These are phyloP conservation scores for Sparus aurata DNA, from an alignment of 2,797 vertebrate genomes.

Conservation along the genomic window DNA sequence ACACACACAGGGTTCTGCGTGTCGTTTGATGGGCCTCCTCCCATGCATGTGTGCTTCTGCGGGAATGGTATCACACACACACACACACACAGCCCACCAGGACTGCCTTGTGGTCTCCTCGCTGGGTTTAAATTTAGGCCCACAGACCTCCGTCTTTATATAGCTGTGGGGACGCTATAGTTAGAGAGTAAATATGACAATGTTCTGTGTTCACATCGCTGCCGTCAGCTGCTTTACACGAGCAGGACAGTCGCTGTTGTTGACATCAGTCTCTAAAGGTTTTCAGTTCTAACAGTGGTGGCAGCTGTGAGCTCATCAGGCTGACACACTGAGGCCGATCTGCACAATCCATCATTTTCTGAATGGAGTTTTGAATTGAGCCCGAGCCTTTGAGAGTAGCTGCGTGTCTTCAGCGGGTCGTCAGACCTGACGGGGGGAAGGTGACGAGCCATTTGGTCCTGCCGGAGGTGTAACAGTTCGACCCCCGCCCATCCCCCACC, in stretches of 20 bases:
- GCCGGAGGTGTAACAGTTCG: slow-evolving; percentile 26
- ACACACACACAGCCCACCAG: slow-evolving; percentile 24
- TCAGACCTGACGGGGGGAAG: background rate
- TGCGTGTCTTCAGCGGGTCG: too few species aligned
- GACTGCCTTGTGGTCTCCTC: slow-evolving; percentile 37
- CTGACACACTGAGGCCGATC: too few species aligned
- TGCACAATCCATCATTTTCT: too few species aligned
- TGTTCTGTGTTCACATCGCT: background rate
- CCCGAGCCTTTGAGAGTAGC: too few species aligned
- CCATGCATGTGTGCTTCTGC: slow-evolving; percentile 26
- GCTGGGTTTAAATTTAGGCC: slow-evolving; percentile 56
- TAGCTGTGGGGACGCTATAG: slow-evolving; percentile 37
- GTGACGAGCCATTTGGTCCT: slow-evolving; percentile 34
- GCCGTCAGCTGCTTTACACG: slow-evolving; percentile 9
- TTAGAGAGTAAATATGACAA: slow-evolving; percentile 50
- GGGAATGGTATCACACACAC: slow-evolving; percentile 12
- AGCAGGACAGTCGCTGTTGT: background rate
- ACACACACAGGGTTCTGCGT: slow-evolving; percentile 19
- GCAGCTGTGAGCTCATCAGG: too few species aligned
- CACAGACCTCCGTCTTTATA: slow-evolving; percentile 31
- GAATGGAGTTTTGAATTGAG: too few species aligned
- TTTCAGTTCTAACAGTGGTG: too few species aligned
- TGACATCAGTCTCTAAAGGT: background rate
- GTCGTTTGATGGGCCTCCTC: slow-evolving; percentile 33
- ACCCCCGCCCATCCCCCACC: slow-evolving; percentile 26